Conservation (phyloP, 2,113 vertebrate genomes). For the Pantherophis guttatus region DNA sequence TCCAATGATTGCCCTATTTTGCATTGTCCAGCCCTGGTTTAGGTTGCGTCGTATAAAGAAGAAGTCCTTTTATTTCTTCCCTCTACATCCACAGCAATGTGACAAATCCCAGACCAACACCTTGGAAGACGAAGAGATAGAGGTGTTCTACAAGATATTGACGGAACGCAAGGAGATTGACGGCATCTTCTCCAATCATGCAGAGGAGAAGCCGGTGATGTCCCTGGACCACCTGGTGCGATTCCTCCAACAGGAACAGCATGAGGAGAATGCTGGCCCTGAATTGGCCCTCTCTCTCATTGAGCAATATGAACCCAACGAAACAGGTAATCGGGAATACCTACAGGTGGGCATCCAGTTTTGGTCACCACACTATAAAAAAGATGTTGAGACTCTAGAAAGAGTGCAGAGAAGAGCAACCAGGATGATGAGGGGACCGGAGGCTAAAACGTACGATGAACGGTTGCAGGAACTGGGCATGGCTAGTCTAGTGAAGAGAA, state of each 20-base stretch:
- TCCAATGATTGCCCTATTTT: conserved; percentile 58
- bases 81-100: conserved; percentile 79
- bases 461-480: too few species aligned
- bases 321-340: conserved; percentile 67
- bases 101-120: conserved; percentile 84
- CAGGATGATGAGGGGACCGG: too few species aligned
- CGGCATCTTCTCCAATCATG: conserved; percentile 72
- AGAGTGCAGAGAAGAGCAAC: too few species aligned
- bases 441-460: too few species aligned
- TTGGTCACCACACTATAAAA: too few species aligned
- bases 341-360: too few species aligned
- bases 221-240: conserved; percentile 72
- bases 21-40: conserved; percentile 66
- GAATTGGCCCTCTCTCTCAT: conserved; percentile 78
- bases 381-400: too few species aligned
- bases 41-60: conserved; percentile 63
- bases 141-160: conserved; percentile 86
- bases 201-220: conserved; percentile 69
- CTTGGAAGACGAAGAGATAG: conserved; percentile 90
- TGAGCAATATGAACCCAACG: conserved; percentile 83
- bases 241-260: conserved; percentile 81
- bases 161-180: conserved; percentile 86
- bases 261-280: conserved; percentile 73
- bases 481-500: too few species aligned
- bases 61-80: conserved; percentile 65